Evolutionary conservation across 92 coral and sea anemone genomes (phyloP), one percentile per base, ranked within the genome.

Genomic region (Pocillopora grandis): DNA sequence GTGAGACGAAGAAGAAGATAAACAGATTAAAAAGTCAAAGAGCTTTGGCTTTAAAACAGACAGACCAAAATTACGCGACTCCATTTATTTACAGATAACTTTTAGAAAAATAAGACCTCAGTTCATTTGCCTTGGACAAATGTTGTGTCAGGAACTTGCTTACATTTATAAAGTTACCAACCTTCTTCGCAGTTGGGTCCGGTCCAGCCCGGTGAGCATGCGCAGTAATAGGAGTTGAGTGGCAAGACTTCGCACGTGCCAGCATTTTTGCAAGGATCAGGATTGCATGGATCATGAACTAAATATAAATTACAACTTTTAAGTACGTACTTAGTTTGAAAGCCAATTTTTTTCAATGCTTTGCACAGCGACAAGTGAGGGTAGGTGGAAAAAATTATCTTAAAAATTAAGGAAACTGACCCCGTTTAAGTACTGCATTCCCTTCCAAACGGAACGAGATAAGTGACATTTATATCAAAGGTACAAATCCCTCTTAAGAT

Each of bases 201-300:
- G 33, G 87, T 83, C 79, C 78, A 83, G 1, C 87, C 87, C n/a
- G 21, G n/a, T 0, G 81, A 42, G 27, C 87, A 83, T 6, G 59
- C 52, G 64, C 87, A 83, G 72, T 64, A 55, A 42, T 83, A 75
- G 16, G 63, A 62, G 52, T 63, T 74, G 17, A 59, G 61, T 2
- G 70, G 49, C 11, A 83, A 58, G 17, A 74, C 49, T 58, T 71
- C 68, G 17, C 87, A 83, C 27, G 80, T 49, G 2, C 71, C 87
- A 42, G 10, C 61, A 75, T 83, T 83, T 16, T 75, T 64, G 60
- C 87, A 83, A n/a, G 87, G 87, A 4, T 62, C 62, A 10, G 87
- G 87, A 62, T 75, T 75, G 18, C 87, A 83, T 17, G 73, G 71
- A 55, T 75, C 87, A 8, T 74, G 58, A 5, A 18, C 86, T 82